Conservation (phyloP, 2,888 invertebrate genomes). For the Parnassius apollo region DNA sequence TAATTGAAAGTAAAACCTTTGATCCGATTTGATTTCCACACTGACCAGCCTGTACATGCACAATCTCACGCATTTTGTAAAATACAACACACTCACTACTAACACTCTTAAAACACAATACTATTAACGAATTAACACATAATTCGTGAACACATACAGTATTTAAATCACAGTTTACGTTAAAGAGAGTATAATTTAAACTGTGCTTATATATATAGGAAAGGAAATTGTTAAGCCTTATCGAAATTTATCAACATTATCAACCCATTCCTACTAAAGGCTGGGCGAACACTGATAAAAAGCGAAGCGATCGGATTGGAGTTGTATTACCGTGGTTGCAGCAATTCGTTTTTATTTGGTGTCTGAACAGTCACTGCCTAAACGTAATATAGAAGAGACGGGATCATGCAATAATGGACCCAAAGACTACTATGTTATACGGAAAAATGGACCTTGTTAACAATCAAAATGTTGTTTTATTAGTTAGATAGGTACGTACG, state of each 20-base stretch:
- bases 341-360: background rate
- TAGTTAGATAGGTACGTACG: conserved; percentile 11
- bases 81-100: conserved; percentile 9
- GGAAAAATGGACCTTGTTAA: background rate
- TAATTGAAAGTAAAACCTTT: conserved; percentile 80
- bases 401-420: conserved; percentile 12
- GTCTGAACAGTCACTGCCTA: background rate
- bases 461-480: conserved; percentile 12
- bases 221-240: conserved; percentile 9
- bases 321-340: background rate
- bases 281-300: conserved; percentile 2
- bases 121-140: conserved; percentile 15
- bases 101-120: conserved; percentile 11
- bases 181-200: no score
- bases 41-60: conserved; percentile 95
- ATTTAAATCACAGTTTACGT: background rate
- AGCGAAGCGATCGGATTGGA: no score
- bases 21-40: conserved; percentile 98
- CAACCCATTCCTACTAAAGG: conserved; percentile 20
- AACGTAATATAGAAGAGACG: background rate
- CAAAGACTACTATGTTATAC: no score
- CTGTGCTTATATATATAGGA: background rate
- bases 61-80: conserved; percentile 93
- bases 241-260: conserved; percentile 25
- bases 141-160: conserved; percentile 11